Percentiles rank a stretch among this genome's conserved stretches.
phyloP scores from a whole-genome alignment of 2,113 vertebrate genomes.

The Empidonax traillii region DNA sequence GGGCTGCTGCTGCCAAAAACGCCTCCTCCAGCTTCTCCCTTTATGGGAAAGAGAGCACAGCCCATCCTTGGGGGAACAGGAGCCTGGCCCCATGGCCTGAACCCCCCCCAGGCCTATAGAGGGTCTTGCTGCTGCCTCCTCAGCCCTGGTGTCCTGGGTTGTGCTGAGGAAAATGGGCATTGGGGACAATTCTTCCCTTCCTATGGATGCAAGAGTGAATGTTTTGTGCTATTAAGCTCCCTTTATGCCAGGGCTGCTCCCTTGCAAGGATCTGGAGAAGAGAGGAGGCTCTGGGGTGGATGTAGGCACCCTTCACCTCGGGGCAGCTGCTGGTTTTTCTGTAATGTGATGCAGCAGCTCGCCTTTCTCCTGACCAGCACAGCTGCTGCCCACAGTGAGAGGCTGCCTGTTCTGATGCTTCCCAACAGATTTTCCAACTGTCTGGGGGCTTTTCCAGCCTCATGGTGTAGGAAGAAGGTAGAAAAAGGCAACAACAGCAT shows the following conservation, averaged over 20 bases:
- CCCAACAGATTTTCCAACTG: neutral
- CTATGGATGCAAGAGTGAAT: neutral
- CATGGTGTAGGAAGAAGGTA: accelerated
- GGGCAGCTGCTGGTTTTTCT: neutral
- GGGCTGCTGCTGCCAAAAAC: neutral
- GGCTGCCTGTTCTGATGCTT: neutral
- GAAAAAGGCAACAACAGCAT: neutral
- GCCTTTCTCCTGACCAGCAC: neutral
- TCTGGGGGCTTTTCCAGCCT: neutral
- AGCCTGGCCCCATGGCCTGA: neutral
- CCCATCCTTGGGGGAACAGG: neutral
- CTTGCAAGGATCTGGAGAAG: neutral
- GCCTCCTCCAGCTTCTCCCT: neutral
- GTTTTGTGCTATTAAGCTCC: accelerated
- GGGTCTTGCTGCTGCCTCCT: neutral
- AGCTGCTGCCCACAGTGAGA: neutral
- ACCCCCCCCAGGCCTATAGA: neutral
- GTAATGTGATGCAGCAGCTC: constrained; percentile 20
- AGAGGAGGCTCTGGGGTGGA: neutral
- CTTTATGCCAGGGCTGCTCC: neutral
- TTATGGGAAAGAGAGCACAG: neutral
- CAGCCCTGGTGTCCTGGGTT: neutral
- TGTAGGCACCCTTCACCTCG: neutral
- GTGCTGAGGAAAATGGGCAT: neutral
- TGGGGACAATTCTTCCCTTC: neutral